phyloP scores from a whole-genome alignment of 2,888 invertebrate genomes.

The Asteroscopus sphinx region DNA sequence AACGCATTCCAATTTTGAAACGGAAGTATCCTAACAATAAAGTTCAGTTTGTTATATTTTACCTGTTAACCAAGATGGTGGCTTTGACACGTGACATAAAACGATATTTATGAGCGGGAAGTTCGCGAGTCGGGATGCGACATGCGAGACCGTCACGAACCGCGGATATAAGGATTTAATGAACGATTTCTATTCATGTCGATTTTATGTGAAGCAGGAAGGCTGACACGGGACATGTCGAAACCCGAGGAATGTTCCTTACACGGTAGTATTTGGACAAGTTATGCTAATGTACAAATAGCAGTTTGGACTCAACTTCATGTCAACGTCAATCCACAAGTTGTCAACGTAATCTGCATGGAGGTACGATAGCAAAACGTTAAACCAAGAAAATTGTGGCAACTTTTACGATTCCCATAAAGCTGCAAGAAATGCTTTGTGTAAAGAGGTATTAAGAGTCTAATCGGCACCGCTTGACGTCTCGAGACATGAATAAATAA shows the following conservation, averaged over 20 bases:
- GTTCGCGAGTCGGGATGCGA: conserved; percentile 84
- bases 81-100: conserved; percentile 87
- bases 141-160: conserved; percentile 87
- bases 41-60: conserved; percentile 70
- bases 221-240: conserved; percentile 59
- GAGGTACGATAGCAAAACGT: conserved; percentile 37
- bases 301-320: conserved; percentile 28
- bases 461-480: conserved; percentile 17
- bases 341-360: conserved; percentile 45
- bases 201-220: conserved; percentile 74
- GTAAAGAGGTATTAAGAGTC: conserved; percentile 13
- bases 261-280: conserved; percentile 28
- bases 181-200: conserved; percentile 85
- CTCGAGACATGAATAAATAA: conserved; percentile 1
- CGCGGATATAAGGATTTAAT: conserved; percentile 80
- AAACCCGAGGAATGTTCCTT: conserved; percentile 52
- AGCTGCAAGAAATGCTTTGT: conserved; percentile 19
- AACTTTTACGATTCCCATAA: conserved; percentile 43
- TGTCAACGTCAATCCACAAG: conserved; percentile 30
- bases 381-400: conserved; percentile 25
- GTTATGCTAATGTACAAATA: conserved; percentile 35
- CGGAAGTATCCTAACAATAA: conserved; percentile 60
- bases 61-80: conserved; percentile 81
- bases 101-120: conserved; percentile 84
- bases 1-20: conserved; percentile 66